Evolutionary conservation across 2,113 vertebrate genomes (phyloP), one percentile per base, ranked within the genome.

Genomic region (Solenodon paradoxus): DNA sequence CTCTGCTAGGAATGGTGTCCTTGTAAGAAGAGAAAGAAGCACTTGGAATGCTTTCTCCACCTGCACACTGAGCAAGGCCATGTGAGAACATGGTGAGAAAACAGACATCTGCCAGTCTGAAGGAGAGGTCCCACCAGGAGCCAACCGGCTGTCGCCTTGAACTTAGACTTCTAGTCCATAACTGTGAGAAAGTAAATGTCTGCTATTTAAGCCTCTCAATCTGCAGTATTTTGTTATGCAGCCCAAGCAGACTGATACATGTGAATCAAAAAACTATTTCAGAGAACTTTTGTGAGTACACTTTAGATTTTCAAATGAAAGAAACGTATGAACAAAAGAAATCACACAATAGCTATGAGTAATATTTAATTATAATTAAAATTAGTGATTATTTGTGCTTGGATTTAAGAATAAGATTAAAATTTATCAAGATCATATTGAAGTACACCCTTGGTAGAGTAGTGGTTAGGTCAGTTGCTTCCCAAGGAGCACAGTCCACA

Each of bases 271-370:
- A 45, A 83, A 45, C 40, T 91, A 64, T 71, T 94, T 86, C n/a
- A 75, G 40, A 38, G 13, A 30, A 26, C 42, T 57, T 79, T 92
- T 51, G 24, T 57, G 42, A 13, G 38, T 86, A 75, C 49, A 92
- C 75, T 30, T 90, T 81, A 49, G 22, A 85, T 71, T 69, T 85
- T 30, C 59, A 85, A 96, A 63, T 61, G 40, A 81, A 96, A 74
- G 30, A 79, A 86, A 19, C n/a, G 42, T 38, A 82, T 80, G 51
- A 94, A 88, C 38, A 49, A 77, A 49, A 93, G 49, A 64, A 82
- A 69, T 28, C 24, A 66, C 42, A 81, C 3, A 8, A 40, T 61
- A 81, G 66, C 38, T 86, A 77, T 64, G 69, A 88, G 10, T 74
- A 63, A 80, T 63, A 89, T 22, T 88, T 88, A 95, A 75, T 78